These are phyloP conservation scores for Lagopus muta DNA, from an alignment of 2,113 vertebrate species.

Conservation along the genomic window DNA sequence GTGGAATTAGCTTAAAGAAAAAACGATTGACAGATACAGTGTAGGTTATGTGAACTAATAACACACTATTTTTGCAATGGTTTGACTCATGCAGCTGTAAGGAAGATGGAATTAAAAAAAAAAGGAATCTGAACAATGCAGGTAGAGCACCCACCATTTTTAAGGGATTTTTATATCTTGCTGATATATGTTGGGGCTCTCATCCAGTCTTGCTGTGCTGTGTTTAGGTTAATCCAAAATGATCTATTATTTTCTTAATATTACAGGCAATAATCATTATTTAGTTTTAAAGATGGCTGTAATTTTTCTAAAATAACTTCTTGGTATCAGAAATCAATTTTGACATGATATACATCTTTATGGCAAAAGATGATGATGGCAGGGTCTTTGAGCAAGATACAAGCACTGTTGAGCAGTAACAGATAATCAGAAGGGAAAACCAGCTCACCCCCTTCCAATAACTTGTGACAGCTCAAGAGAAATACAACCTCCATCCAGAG, in stretches of 20 bases:
- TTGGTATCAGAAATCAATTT: not conserved
- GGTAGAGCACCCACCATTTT: fast-evolving
- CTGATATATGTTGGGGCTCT: not conserved
- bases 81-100: not conserved
- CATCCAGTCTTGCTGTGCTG: not conserved
- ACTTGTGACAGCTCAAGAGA: too few relatives aligned
- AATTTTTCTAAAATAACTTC: not conserved
- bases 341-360: not conserved
- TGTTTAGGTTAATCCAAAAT: not conserved
- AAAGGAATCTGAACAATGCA: not conserved
- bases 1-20: not conserved
- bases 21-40: not conserved
- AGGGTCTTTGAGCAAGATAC: too few relatives aligned
- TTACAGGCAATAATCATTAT: fast-evolving
- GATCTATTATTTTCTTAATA: not conserved
- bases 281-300: not conserved
- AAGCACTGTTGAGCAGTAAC: too few relatives aligned
- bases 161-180: not conserved
- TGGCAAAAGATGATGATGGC: too few relatives aligned
- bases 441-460: too few relatives aligned
- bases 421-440: too few relatives aligned
- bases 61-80: not conserved
- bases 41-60: not conserved
- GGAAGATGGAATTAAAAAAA: not conserved
- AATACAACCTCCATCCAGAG: too few relatives aligned